Conservation (phyloP, 2,888 invertebrate species). For the Scaptomyza reducta region DNA sequence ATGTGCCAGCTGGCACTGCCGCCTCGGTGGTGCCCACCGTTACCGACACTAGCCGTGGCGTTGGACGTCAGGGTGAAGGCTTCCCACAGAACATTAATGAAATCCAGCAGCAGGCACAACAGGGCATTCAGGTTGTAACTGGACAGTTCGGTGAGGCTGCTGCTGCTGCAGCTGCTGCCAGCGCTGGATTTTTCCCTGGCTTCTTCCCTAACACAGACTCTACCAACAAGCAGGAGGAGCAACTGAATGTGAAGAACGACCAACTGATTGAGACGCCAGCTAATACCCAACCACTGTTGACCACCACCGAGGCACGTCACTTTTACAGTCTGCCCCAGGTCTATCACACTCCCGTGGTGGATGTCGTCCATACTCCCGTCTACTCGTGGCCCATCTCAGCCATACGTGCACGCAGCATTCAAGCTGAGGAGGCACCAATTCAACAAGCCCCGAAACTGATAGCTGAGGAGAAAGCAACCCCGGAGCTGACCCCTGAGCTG, state of each 20-base stretch:
- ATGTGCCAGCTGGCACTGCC: constrained; percentile 78
- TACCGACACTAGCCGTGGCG: constrained; percentile 42
- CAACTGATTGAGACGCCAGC: constrained; percentile 72
- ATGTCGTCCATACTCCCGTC: constrained; percentile 77
- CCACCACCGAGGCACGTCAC: constrained; percentile 73
- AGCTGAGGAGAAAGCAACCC: constrained; percentile 30
- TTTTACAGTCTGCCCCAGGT: constrained; percentile 78
- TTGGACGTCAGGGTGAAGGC: constrained; percentile 62
- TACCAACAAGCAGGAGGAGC: constrained; percentile 44
- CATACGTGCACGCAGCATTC: constrained; percentile 80
- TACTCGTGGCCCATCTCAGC: constrained; percentile 71
- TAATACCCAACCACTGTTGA: constrained; percentile 66
- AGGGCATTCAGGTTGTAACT: constrained; percentile 53
- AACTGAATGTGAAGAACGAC: constrained; percentile 54
- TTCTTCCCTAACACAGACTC: constrained; percentile 55
- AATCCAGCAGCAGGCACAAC: constrained; percentile 66
- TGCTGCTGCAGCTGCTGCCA: constrained; percentile 62
- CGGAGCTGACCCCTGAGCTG: constrained; percentile 10
- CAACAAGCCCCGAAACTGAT: constrained; percentile 37
- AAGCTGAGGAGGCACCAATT: constrained; percentile 45
- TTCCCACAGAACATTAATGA: constrained; percentile 49
- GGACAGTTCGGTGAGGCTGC: constrained; percentile 75
- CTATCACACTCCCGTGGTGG: constrained; percentile 78
- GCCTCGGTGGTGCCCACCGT: constrained; percentile 65
- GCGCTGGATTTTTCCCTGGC: constrained; percentile 68